Conservation (phyloP, 2,113 vertebrate genomes). For the Speoplatyrhinus poulsoni region DNA sequence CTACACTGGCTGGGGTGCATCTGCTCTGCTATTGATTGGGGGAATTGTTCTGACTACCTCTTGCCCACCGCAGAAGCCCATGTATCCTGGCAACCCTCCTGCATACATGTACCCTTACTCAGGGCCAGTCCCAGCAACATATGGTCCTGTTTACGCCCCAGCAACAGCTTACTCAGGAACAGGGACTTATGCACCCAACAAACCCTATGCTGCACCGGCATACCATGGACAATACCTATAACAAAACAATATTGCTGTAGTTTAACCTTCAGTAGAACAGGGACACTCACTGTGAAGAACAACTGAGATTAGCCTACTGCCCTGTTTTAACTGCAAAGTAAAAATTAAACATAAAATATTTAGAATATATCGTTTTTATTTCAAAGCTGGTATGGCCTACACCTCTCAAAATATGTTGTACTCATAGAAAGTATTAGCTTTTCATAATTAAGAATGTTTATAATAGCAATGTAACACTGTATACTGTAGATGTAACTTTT, state of each 20-base stretch:
- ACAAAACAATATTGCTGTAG: not conserved
- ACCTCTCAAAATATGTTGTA: not conserved
- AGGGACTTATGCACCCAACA: conserved; percentile 55
- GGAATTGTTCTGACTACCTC: conserved; percentile 75
- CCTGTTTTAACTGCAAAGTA: not conserved
- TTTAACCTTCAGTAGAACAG: no score
- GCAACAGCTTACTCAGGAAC: conserved; percentile 48
- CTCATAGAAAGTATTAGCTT: not conserved
- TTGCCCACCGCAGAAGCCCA: conserved; percentile 64
- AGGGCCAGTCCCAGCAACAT: conserved; percentile 23
- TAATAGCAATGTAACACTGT: not conserved
- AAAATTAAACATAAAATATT: not conserved
- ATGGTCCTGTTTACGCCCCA: conserved; percentile 59
- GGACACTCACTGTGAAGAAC: no score
- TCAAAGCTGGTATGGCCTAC: no score
- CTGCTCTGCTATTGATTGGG: conserved; percentile 65
- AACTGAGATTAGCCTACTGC: not conserved
- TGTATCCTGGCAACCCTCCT: conserved; percentile 44
- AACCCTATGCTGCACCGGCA: conserved; percentile 53
- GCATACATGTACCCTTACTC: conserved; percentile 56
- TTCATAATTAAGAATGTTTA: not conserved
- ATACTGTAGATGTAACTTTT: not conserved
- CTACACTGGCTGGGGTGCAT: conserved; percentile 76
- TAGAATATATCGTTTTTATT: no score
- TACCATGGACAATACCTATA: conserved; percentile 62